phyloP scores from a whole-genome alignment of 2,888 invertebrate species.

The Koerneria pararmatus region DNA sequence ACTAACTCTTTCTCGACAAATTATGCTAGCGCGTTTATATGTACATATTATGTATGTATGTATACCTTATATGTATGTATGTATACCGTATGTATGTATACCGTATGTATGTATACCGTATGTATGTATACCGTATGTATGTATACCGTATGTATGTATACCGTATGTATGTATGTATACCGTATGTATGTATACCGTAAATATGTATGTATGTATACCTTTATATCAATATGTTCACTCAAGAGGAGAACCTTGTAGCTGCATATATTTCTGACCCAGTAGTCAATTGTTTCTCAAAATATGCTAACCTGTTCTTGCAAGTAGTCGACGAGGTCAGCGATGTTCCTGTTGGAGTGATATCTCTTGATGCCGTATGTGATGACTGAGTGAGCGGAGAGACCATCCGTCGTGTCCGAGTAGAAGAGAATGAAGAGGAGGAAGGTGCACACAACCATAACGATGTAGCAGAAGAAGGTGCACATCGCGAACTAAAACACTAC shows the following conservation, averaged over 20 bases:
- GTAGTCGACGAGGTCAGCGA: conserved; percentile 58
- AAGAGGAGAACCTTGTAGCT: background rate
- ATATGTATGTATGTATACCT: too few relatives aligned
- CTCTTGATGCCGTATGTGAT: conserved; percentile 49
- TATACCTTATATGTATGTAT: too few relatives aligned
- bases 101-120: too few relatives aligned
- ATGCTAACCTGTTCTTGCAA: conserved; percentile 53
- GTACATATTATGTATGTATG: too few relatives aligned
- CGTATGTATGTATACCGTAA: background rate
- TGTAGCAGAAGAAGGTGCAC: conserved; percentile 53
- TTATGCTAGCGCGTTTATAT: too few relatives aligned
- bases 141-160: too few relatives aligned
- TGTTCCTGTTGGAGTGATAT: conserved; percentile 56
- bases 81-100: too few relatives aligned
- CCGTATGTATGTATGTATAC: too few relatives aligned
- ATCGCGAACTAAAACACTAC: conserved; percentile 52
- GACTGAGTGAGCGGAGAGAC: conserved; percentile 54
- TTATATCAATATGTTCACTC: too few relatives aligned
- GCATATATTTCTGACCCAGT: background rate
- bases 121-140: too few relatives aligned
- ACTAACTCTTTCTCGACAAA: too few relatives aligned
- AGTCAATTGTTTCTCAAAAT: background rate
- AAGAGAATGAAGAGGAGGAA: conserved; percentile 57
- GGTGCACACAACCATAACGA: conserved; percentile 50
- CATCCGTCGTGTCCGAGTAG: conserved; percentile 52